A percentile compares a stretch with the other conserved stretches of the same genome.
These are phyloP conservation scores for Phenganax stokvisi DNA, from an alignment of 92 coral and sea anemone genomes.

Conservation along the genomic window DNA sequence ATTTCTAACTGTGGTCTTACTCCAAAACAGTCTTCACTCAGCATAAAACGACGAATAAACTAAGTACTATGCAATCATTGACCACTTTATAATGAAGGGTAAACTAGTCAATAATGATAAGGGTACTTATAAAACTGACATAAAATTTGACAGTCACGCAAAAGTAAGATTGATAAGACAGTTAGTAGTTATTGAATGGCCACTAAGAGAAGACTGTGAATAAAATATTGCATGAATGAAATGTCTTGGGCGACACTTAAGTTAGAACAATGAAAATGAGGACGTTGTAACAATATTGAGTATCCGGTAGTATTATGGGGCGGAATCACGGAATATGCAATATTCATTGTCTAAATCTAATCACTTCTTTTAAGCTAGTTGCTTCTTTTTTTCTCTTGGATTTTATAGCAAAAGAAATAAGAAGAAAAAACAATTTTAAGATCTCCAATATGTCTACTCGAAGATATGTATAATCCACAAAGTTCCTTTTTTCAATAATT, in stretches of 20 bases:
- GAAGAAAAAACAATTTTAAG: too few relatives aligned
- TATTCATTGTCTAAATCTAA: too few relatives aligned
- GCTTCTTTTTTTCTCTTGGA: too few relatives aligned
- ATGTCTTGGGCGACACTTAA: constrained; percentile 21
- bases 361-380: too few relatives aligned
- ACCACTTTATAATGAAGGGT: constrained; percentile 1
- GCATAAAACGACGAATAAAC: neutral
- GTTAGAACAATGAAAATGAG: constrained; percentile 6
- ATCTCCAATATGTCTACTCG: too few relatives aligned
- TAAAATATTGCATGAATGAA: constrained; percentile 34
- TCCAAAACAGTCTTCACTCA: neutral
- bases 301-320: constrained; percentile 21
- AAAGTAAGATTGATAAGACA: constrained; percentile 28
- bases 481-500: too few relatives aligned
- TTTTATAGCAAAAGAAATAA: too few relatives aligned
- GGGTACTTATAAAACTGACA: constrained; percentile 1
- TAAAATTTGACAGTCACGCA: constrained; percentile 26
- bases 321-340: constrained; percentile 19
- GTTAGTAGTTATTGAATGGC: constrained; percentile 13
- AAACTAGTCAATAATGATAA: constrained; percentile 6
- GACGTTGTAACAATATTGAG: neutral
- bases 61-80: neutral
- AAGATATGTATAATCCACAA: too few relatives aligned
- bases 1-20: too few relatives aligned
- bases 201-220: constrained; percentile 20